A percentile compares a stretch with the other conserved stretches of the same genome.
Evolutionary conservation across 2,797 vertebrate species (phyloP).

Genomic region (Pangasius sanitwongsei): DNA sequence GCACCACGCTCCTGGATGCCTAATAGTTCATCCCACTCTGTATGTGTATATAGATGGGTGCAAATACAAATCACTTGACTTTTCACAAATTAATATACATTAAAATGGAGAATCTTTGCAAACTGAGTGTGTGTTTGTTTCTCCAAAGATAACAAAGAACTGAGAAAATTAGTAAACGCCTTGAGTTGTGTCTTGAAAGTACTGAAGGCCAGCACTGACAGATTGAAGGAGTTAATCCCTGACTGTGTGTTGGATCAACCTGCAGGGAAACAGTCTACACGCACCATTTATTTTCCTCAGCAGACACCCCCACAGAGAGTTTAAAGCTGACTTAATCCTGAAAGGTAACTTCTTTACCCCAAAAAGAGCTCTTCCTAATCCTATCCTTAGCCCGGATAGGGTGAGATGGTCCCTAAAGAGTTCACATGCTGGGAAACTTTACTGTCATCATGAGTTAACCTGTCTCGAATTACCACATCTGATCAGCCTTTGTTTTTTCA

Average conservation of each 20-base stretch:
- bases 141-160: not conserved
- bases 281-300: not conserved
- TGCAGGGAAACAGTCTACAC: constrained; percentile 14
- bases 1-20: not conserved
- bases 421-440: constrained; percentile 5
- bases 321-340: constrained; percentile 23
- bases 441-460: not conserved
- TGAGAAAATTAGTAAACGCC: constrained; percentile 1
- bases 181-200: constrained; percentile 1
- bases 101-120: not conserved
- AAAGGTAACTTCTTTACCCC: constrained; percentile 6
- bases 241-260: constrained; percentile 35
- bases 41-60: not conserved
- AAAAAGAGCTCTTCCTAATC: not conserved
- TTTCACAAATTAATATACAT: not conserved
- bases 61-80: not conserved
- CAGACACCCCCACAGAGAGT: constrained; percentile 7
- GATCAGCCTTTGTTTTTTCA: constrained; percentile 31
- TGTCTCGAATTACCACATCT: constrained; percentile 7
- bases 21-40: not conserved
- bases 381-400: not conserved
- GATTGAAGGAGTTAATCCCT: constrained; percentile 43
- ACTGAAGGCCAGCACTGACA: constrained; percentile 14
- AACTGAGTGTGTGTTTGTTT: not conserved
- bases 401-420: constrained; percentile 7